Base-by-base conservation (phyloP, 2,113 vertebrate genomes). In the Xyliphius kryptos region DNA sequence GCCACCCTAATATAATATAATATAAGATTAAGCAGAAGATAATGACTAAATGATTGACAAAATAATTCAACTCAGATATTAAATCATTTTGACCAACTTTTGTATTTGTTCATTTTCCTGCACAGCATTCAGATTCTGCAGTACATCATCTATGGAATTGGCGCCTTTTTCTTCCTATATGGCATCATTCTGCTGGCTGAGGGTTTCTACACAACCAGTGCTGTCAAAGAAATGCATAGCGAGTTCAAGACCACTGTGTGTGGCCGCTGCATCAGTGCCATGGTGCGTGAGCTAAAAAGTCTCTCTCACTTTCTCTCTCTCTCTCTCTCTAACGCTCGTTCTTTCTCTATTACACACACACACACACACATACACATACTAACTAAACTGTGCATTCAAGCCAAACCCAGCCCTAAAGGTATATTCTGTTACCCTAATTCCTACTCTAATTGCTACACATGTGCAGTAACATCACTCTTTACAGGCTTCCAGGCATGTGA, bases 241-340 rank as follows among this genome's bases (percentile, higher is more conserved):
- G 94, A 97, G 82, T 98, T 98, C 81, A 98, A 98, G 83, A 98
- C 95, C 0, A 96, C 94, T 12, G 91, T 89, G 68, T 98, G 95
- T 38, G 96, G 96, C 76, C 91, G 95, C 60, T 98, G 95, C 88
- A 97, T 98, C 87, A 98, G 93, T 67, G 95, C 91, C 69, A 93
- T 96, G 80, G 95, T 98, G 79, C 12, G 82, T 69, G 53, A 32
- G 26, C 26, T 32, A 32, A 32, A 32, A 32, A 32, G 26, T 32
- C 26, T 6, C 26, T 32, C 26, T 5, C 26, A 5, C 26, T 32
- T 32, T 32, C 26, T 32, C 26, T 32, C 26, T 32, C 26, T 32
- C 26, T 32, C 26, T 32, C 26, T 32, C 26, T 32, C 2, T 32
- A 32, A 6, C 26, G 7, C 26, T 32, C 26, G 7, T 32, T 32